Evolutionary conservation across 2,888 invertebrate species (phyloP).

Genomic region (Drosophila setosimentum): DNA sequence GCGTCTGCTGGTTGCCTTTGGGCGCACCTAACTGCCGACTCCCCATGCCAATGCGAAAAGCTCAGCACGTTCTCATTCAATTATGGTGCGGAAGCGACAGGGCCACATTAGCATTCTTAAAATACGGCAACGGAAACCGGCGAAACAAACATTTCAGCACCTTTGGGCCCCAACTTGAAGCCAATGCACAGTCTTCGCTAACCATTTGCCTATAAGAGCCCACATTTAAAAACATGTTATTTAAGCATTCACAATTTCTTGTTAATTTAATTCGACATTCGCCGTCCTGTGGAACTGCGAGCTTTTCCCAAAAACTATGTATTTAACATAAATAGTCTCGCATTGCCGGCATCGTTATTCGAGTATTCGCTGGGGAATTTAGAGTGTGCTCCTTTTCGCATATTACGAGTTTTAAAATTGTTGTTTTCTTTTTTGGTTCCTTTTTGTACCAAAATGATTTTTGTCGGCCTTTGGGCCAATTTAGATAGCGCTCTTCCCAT

Average conservation of each 20-base stretch:
- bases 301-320: conserved; percentile 55
- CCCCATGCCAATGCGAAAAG: conserved; percentile 33
- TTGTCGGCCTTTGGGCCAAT: conserved; percentile 53
- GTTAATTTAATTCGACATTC: conserved; percentile 71
- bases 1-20: conserved; percentile 31
- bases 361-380: conserved; percentile 54
- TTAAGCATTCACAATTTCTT: conserved; percentile 73
- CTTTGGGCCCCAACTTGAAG: conserved; percentile 33
- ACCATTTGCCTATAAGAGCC: conserved; percentile 16
- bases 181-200: background rate
- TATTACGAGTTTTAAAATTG: conserved; percentile 44
- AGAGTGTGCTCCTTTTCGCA: conserved; percentile 6
- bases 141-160: conserved; percentile 74
- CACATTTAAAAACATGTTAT: conserved; percentile 68
- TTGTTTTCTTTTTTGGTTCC: conserved; percentile 20
- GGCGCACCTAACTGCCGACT: conserved; percentile 12
- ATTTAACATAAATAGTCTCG: conserved; percentile 77
- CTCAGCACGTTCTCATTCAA: conserved; percentile 76
- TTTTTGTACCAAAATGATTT: conserved; percentile 54
- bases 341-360: conserved; percentile 52
- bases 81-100: conserved; percentile 67
- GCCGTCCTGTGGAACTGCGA: conserved; percentile 3
- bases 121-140: conserved; percentile 70
- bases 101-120: conserved; percentile 73
- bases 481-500: conserved; percentile 65